A percentile compares a stretch with the other conserved stretches of the same genome.
These are phyloP conservation scores for Equus quagga DNA, from an alignment of 2,113 vertebrate species.

Conservation along the genomic window DNA sequence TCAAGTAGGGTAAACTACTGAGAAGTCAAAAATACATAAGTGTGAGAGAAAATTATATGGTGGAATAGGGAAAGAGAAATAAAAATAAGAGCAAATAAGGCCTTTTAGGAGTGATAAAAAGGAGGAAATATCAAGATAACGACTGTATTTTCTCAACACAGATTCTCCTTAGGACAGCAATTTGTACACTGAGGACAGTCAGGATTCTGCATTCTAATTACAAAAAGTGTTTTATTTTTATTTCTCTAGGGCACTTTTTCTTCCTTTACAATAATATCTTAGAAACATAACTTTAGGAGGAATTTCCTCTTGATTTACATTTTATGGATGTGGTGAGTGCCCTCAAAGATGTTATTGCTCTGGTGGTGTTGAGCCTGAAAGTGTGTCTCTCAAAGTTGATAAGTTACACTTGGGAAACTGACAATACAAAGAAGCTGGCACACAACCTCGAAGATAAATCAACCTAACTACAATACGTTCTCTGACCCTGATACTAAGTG, in stretches of 20 bases:
- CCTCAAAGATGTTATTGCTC: background rate
- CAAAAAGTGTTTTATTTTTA: background rate
- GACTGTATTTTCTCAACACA: conserved; percentile 14
- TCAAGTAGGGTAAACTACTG: background rate
- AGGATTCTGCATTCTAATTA: conserved; percentile 27
- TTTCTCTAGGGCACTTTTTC: background rate
- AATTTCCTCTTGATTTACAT: background rate
- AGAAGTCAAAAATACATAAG: conserved; percentile 52
- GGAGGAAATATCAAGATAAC: background rate
- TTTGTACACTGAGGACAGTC: background rate
- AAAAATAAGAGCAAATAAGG: conserved; percentile 14
- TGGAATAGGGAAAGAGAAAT: background rate
- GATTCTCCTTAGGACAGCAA: background rate
- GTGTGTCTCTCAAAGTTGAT: background rate
- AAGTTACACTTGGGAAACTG: background rate
- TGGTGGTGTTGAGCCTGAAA: background rate
- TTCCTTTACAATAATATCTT: background rate
- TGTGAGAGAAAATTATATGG: background rate
- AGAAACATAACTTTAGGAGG: background rate
- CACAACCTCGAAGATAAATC: background rate
- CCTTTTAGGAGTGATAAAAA: conserved; percentile 20
- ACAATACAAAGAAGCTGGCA: background rate
- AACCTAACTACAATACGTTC: background rate
- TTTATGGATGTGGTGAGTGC: background rate
- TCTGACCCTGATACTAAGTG: background rate